Percentiles rank a stretch among this genome's conserved stretches.
Evolutionary conservation across 2,113 vertebrate genomes (phyloP).

Genomic region (Tragelaphus buxtoni): DNA sequence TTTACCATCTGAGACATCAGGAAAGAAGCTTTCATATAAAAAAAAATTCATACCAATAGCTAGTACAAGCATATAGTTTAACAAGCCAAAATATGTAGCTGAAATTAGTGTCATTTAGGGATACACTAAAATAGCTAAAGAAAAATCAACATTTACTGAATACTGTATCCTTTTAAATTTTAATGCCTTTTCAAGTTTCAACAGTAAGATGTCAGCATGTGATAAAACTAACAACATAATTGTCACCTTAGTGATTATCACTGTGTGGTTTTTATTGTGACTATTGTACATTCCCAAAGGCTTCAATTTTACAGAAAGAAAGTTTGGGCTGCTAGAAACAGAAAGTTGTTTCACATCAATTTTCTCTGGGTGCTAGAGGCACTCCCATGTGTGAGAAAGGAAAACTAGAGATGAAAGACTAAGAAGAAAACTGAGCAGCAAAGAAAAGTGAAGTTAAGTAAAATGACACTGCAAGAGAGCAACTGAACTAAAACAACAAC

Average conservation of each 20-base stretch:
- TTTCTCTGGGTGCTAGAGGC: background rate
- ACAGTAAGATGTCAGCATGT: background rate
- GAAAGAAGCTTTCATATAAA: background rate
- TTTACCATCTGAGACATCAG: background rate
- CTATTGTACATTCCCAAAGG: background rate
- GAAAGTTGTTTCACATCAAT: background rate
- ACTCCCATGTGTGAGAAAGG: background rate
- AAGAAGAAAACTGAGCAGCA: background rate
- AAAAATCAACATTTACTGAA: background rate
- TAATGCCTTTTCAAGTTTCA: background rate
- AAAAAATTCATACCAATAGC: background rate
- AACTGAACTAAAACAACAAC: background rate
- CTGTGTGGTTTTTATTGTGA: background rate
- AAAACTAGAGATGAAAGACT: background rate
- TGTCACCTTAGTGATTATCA: constrained; percentile 11
- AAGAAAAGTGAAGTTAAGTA: background rate
- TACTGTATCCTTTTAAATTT: background rate
- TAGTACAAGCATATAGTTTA: background rate
- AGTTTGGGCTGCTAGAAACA: background rate
- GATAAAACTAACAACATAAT: background rate
- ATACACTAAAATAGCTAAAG: background rate
- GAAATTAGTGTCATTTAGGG: background rate
- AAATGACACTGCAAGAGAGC: background rate
- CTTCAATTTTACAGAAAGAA: background rate
- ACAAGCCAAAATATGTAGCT: background rate